Base-by-base conservation (phyloP, 2,797 vertebrate genomes). In the Smutsia temminckii region DNA sequence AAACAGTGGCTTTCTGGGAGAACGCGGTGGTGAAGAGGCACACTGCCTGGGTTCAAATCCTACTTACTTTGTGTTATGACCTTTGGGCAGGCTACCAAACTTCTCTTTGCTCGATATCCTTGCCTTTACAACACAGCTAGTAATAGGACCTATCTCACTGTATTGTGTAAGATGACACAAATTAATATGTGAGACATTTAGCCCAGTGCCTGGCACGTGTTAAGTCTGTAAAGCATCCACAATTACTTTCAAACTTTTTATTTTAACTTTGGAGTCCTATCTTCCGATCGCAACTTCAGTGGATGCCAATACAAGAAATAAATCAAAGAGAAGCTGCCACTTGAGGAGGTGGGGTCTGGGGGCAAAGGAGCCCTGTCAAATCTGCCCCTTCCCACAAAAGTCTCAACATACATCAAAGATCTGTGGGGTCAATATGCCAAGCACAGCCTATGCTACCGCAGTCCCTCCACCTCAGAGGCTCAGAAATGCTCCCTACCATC, bases 231-330 rank as follows among this genome's bases (percentile, higher is more conserved):
- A 80, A 75, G 13, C 2, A 5, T 85, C 59, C 46, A 80, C 71
- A 78, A 25, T 69, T 32, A 85, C 84, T 90, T 86, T 85, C 61
- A 71, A 85, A 91, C 68, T 68, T 94, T 66, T 71, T 12, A 18
- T 93, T 83, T 91, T 74, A 68, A 94, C 88, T 85, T 85, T 29
- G n/a, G 87, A 87, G 68, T 34, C 42, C 29, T 42, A 23, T 21
- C 49, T 59, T 63, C 80, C 42, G n/a, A 23, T 37, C 84, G 42
- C 66, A 68, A 77, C 27, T 79, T 81, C 29, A n/a, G 7, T 21
- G 1, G 32, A 64, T 59, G 21, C 32, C 27, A 23, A 9, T 20
- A 27, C 2, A 55, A 89, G 87, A 92, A 87, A 68, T 3, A n/a
- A 17, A 69, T 23, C 71, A 66, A 53, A 71, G 55, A 92, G 74